Base-by-base conservation (phyloP, 2,888 invertebrate species). In the Phaonia tiefii region DNA sequence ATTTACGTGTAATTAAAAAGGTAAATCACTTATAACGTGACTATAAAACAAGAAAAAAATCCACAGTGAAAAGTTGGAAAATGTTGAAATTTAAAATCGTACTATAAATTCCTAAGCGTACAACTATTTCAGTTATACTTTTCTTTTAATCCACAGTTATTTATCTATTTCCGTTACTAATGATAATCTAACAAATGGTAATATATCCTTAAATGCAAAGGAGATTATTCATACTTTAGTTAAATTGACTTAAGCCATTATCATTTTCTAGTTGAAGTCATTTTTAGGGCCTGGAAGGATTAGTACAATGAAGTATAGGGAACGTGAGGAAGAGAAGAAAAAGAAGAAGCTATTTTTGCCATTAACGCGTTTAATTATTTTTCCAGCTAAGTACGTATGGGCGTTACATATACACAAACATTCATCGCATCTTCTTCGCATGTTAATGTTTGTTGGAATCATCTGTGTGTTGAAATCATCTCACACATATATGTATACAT, bases 331-430 rank as follows among this genome's bases (percentile, higher is more conserved):
- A 7, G 37, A 37, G 37, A 10, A 37, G 49, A 15, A 22, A 31
- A 31, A 15, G 58, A 15, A 51, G 7, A 17, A 22, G 17, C 51
- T 31, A 51, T n/a, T 31, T 58, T 60, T 56, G 26, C 11, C 63
- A 39, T 42, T 42, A 42, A 42, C 39, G 13, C 63, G 20, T 63
- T 63, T 63, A 63, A 63, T 63, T 63, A 42, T 42, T 63, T 56
- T 42, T 42, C 4, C 20, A 2, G 54, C 25, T 17, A 51, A 39
- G 22, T 42, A n/a, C 8, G 58, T 58, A 15, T 31, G 31, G 11
- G 58, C 58, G 42, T 63, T 31, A 31, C 8, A 5, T 31, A 8
- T 31, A 63, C 10, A 42, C 15, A 31, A n/a, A 13, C 10, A 5
- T 8, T 20, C 22, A 17, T 60, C 37, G n/a, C n/a, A 20, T 31